Conservation (phyloP, 2,888 invertebrate species). For the Lissocephala sabroskyi region DNA sequence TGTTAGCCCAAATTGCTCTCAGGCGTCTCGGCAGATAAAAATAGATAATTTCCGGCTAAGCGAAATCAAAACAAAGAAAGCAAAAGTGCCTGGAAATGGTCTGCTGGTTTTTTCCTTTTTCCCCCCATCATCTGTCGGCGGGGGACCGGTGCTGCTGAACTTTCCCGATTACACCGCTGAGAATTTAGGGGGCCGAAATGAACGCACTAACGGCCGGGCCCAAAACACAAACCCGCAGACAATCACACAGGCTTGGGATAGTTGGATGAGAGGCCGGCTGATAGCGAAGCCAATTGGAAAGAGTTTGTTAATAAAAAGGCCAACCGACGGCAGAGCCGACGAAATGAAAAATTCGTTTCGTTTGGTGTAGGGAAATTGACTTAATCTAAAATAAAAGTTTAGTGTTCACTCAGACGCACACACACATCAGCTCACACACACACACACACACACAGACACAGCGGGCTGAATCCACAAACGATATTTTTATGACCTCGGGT, state of each 20-base stretch:
- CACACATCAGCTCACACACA: constrained; percentile 22
- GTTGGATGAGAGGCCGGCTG: constrained; percentile 39
- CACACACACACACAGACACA: constrained; percentile 10
- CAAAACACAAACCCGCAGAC: no score
- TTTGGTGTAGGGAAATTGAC: constrained; percentile 51
- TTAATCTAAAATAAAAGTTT: constrained; percentile 65
- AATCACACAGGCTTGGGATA: constrained; percentile 9
- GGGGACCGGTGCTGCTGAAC: constrained; percentile 62
- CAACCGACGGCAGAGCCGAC: constrained; percentile 51
- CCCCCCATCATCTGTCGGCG: constrained; percentile 24
- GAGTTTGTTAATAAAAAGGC: constrained; percentile 46
- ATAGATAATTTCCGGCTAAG: constrained; percentile 9
- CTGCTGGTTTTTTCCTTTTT: constrained; percentile 1
- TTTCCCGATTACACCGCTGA: constrained; percentile 56
- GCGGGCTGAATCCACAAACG: constrained; percentile 32
- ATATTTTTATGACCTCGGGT: constrained; percentile 44
- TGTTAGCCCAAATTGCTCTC: constrained; percentile 33
- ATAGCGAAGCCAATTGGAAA: constrained; percentile 19
- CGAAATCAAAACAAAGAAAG: constrained; percentile 11
- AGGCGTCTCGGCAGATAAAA: constrained; percentile 18
- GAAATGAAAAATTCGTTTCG: constrained; percentile 54
- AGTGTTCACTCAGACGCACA: constrained; percentile 37
- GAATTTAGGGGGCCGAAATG: constrained; percentile 25
- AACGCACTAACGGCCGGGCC: no score
- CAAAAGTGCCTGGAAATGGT: constrained; percentile 19